Base-by-base conservation (phyloP, 2,888 invertebrate genomes). In the Harmothoe impar region DNA sequence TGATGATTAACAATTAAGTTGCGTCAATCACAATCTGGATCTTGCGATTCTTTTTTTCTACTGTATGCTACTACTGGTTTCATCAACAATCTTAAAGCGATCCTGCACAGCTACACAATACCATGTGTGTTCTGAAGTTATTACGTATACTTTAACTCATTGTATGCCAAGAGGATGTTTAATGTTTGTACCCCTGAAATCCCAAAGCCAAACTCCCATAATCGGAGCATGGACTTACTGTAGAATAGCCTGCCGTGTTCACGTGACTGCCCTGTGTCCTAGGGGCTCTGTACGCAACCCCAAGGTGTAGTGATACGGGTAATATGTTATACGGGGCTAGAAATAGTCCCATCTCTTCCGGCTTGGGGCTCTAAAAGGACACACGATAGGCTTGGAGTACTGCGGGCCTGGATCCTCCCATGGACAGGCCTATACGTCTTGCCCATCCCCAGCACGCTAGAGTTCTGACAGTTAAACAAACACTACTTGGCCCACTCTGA, bases 391-490 rank as follows among this genome's bases (percentile, higher is more conserved):
- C 43, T 20, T 15, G n/a, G n/a, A n/a, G 62, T n/a, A 1, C 62
- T 62, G 0, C 62, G 7, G 20, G 62, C n/a, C 23, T 20, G 62
- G 62, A 62, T 7, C 62, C 15, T 7, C 1, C 3, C 62, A 3
- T n/a, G 62, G 62, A 10, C 54, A 52, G 29, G n/a, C 20, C 35
- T 81, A 81, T 43, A 35, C 81, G 25, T 81, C 81, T 33, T 35
- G 23, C 35, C 81, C 81, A 23, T 81, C 35, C 81, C 20, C 20
- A 17, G 31, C 81, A 81, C 81, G 81, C 31, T 5, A 81, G 33
- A 17, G 81, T 20, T 20, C 43, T n/a, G 43, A 33, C 81, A 81
- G 81, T 81, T 81, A 81, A 81, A 81, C 81, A 81, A 81, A 81
- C 81, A 81, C 35, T 33, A 10, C 35, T 7, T 15, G 20, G 81